These are phyloP conservation scores for Dinoponera quadriceps DNA, from an alignment of 1,140 invertebrate genomes.

Conservation along the genomic window DNA sequence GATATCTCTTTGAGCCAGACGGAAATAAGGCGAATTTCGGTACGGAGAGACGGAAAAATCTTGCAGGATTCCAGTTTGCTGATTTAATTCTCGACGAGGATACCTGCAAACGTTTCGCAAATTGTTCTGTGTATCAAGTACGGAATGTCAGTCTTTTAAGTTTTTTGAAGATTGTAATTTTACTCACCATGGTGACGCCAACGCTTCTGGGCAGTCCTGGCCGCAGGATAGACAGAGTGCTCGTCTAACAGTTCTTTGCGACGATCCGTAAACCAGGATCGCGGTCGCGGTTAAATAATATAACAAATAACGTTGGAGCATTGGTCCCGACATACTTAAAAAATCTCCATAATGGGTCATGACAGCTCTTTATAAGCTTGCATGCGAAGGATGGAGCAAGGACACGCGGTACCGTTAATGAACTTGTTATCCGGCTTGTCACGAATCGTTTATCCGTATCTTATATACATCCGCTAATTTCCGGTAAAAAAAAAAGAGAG, in stretches of 20 bases:
- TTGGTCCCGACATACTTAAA: slow-evolving; percentile 56
- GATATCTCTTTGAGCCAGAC: neutral
- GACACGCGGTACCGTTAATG: neutral
- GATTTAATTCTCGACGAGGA: slow-evolving; percentile 9
- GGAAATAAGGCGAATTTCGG: slow-evolving; percentile 7
- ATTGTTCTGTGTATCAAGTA: neutral
- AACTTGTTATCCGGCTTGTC: slow-evolving; percentile 11
- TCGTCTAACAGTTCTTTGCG: slow-evolving; percentile 35
- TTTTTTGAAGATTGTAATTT: neutral
- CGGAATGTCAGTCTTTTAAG: neutral
- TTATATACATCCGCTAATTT: slow-evolving; percentile 47
- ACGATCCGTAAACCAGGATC: slow-evolving; percentile 50
- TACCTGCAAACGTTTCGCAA: slow-evolving; percentile 21
- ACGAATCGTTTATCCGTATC: slow-evolving; percentile 13
- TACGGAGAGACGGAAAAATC: slow-evolving; percentile 1
- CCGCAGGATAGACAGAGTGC: slow-evolving; percentile 65
- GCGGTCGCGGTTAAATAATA: slow-evolving; percentile 24
- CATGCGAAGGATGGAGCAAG: slow-evolving; percentile 18
- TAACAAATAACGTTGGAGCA: neutral
- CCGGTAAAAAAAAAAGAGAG: neutral
- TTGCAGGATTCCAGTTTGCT: neutral
- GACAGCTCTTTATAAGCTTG: slow-evolving; percentile 60
- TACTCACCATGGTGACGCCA: slow-evolving; percentile 62
- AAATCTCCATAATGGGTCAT: neutral
- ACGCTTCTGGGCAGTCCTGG: slow-evolving; percentile 52